Conservation (phyloP, 1,140 invertebrate genomes). For the Drosophila sechellia region DNA sequence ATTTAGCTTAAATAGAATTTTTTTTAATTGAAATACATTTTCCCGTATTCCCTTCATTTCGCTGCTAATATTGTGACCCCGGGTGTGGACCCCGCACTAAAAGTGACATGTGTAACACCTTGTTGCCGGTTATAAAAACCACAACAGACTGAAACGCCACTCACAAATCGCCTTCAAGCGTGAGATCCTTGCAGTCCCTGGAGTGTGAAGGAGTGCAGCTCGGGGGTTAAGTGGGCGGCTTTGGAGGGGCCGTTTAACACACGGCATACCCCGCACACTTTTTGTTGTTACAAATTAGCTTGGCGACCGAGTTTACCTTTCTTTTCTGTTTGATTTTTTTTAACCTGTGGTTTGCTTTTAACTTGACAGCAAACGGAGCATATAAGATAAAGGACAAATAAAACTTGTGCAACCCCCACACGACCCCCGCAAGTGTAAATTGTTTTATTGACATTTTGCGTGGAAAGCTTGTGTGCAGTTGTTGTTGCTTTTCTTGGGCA, state of each 20-base stretch:
- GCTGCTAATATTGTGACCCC: background rate
- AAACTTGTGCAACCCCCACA: background rate
- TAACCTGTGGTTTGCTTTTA: slow-evolving; percentile 20
- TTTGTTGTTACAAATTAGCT: slow-evolving; percentile 46
- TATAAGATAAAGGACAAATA: slow-evolving; percentile 9
- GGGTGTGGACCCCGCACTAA: background rate
- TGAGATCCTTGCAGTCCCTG: slow-evolving; percentile 6
- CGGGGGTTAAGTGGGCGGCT: background rate
- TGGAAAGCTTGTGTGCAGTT: slow-evolving; percentile 1
- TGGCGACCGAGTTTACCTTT: slow-evolving; percentile 25
- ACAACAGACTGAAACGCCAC: slow-evolving; percentile 28
- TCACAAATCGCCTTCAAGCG: slow-evolving; percentile 21
- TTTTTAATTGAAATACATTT: too few relatives aligned
- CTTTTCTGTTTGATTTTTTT: slow-evolving; percentile 15
- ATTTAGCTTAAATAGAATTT: too few relatives aligned
- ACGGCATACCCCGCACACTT: background rate
- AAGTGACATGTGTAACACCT: slow-evolving; percentile 48
- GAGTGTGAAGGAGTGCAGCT: slow-evolving; percentile 3
- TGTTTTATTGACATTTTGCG: slow-evolving; percentile 37
- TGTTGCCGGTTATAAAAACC: slow-evolving; percentile 55
- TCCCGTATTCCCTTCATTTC: too few relatives aligned
- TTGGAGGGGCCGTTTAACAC: background rate
- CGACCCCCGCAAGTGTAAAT: slow-evolving; percentile 19
- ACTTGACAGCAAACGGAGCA: slow-evolving; percentile 1
- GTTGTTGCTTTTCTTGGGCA: slow-evolving; percentile 1